Percentiles rank a stretch among this genome's conserved stretches.
phyloP scores from a whole-genome alignment of 2,797 vertebrate species.

The Loris lydekkerianus region DNA sequence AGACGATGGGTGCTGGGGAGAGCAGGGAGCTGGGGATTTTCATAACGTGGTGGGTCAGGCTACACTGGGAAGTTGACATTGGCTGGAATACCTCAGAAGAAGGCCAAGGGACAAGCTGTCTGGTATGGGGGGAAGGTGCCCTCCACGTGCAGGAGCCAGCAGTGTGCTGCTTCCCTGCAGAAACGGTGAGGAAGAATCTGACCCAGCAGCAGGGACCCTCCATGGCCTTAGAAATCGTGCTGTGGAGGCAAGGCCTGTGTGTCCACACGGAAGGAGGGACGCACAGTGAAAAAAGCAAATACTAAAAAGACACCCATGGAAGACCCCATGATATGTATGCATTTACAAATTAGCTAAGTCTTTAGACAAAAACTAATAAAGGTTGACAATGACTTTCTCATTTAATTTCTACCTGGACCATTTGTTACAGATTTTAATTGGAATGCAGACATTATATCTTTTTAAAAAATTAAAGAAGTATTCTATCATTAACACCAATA shows the following conservation, averaged over 20 bases:
- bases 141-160: too few relatives aligned
- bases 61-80: background rate
- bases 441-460: background rate
- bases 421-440: background rate
- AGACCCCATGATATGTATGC: background rate
- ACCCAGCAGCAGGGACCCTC: too few relatives aligned
- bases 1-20: rapidly evolving
- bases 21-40: background rate
- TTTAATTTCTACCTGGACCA: background rate
- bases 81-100: background rate
- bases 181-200: background rate
- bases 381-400: background rate
- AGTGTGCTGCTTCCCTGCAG: too few relatives aligned
- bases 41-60: too few relatives aligned
- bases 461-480: background rate
- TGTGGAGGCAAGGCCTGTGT: background rate
- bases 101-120: rapidly evolving
- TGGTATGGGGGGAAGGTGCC: background rate
- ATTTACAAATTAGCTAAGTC: too few relatives aligned
- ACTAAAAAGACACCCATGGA: background rate
- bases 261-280: too few relatives aligned
- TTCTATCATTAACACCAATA: background rate
- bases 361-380: too few relatives aligned
- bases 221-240: background rate
- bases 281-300: background rate